These are phyloP conservation scores for Heteromurus nitidus DNA, from an alignment of 2,888 invertebrate species.

Conservation along the genomic window DNA sequence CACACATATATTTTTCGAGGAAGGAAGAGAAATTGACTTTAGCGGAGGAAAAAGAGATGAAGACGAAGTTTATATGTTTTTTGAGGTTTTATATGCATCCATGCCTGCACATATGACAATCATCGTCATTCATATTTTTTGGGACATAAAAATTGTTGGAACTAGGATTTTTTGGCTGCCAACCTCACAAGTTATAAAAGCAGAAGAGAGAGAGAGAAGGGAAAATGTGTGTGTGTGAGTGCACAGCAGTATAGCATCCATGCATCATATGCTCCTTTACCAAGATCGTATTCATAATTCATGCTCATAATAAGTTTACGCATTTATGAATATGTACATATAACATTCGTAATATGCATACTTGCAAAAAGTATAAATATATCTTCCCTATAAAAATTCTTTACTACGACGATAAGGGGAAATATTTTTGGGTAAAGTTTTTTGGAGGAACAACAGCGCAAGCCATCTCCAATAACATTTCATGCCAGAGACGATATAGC, in stretches of 20 bases:
- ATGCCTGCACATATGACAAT: constrained; percentile 43
- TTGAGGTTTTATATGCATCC: constrained; percentile 20
- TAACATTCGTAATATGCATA: too few relatives aligned
- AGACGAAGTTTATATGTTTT: constrained; percentile 22
- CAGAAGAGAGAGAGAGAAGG: too few relatives aligned
- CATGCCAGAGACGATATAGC: too few relatives aligned
- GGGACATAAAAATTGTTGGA: constrained; percentile 29
- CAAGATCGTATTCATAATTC: neutral
- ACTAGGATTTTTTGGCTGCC: constrained; percentile 19
- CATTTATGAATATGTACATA: too few relatives aligned
- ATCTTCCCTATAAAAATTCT: too few relatives aligned
- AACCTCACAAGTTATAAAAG: too few relatives aligned
- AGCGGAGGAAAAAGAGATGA: neutral
- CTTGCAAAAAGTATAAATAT: too few relatives aligned
- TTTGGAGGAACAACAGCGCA: too few relatives aligned
- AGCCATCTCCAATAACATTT: too few relatives aligned
- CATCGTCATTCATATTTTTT: constrained; percentile 63
- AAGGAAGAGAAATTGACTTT: neutral
- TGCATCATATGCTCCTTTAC: neutral
- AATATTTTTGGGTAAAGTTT: too few relatives aligned
- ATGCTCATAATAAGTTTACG: constrained; percentile 4
- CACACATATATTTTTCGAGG: too few relatives aligned
- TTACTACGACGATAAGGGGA: too few relatives aligned
- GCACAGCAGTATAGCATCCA: neutral
- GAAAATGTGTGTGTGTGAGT: neutral